These are phyloP conservation scores for Apomyelois bistriatella DNA, from an alignment of 2,888 invertebrate genomes.

Conservation along the genomic window DNA sequence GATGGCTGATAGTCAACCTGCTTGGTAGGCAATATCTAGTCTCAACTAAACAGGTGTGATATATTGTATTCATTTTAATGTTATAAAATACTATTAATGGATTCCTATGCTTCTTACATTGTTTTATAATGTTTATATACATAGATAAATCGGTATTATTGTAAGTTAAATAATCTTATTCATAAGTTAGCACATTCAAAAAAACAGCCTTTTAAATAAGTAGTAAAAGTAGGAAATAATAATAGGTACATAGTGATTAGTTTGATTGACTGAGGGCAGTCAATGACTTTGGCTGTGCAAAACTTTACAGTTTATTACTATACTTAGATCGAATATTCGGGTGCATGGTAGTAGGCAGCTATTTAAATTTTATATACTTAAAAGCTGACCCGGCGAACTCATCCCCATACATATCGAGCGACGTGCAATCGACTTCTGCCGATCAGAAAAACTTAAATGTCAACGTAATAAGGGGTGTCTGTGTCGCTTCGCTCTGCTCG, in stretches of 20 bases:
- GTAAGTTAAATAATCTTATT: not conserved
- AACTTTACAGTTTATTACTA: not conserved
- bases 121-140: slow-evolving; percentile 1
- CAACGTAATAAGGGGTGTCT: no score
- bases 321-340: not conserved
- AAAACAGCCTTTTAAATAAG: not conserved
- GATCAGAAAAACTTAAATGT: no score
- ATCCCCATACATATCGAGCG: no score
- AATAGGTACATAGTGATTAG: not conserved
- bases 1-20: slow-evolving; percentile 87
- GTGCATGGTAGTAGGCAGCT: not conserved
- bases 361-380: no score
- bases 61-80: slow-evolving; percentile 11
- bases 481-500: no score
- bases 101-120: slow-evolving; percentile 5
- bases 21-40: slow-evolving; percentile 21
- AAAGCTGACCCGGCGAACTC: no score
- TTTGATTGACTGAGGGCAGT: not conserved
- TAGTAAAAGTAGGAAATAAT: not conserved
- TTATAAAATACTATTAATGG: not conserved
- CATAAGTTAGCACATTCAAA: not conserved
- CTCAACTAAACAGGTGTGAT: slow-evolving; percentile 20
- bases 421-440: no score
- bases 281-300: not conserved
- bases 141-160: not conserved